Base-by-base conservation (phyloP, 1,140 invertebrate genomes). In the Stegodyphus mimosarum region DNA sequence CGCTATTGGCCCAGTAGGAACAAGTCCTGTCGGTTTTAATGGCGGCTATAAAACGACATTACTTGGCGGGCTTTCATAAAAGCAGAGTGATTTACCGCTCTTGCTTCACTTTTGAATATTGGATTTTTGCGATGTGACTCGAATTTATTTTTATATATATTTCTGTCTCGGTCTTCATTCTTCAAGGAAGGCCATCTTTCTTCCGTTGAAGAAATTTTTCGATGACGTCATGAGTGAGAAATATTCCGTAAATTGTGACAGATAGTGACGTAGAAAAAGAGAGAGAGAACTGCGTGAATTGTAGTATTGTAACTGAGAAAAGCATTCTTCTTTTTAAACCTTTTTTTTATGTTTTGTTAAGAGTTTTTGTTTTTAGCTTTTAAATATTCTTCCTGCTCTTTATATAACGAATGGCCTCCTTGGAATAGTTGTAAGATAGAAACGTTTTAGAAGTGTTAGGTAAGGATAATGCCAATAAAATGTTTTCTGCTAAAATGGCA, bases 61-160 rank as follows among this genome's bases (percentile, higher is more conserved):
- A 86, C 83, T 73, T 78, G 63, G 71, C 78, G 74, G 53, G 67
- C 83, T 71, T 76, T 75, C 81, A 75, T 84, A 75, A 84, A 75
- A 84, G 81, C 72, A 49, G 72, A 84, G 73, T 84, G 81, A 84
- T 84, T 84, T 84, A 84, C 63, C 63, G 81, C 17, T 66, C 17
- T 49, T 70, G 72, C 81, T 70, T 84, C 73, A 84, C 81, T 84
- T 84, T 84, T 84, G 81, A 84, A 84, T 84, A 84, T 84, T 84
- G 81, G 81, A 84, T 84, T 84, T 84, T 84, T 81, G 79, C 79
- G 79, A 81, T 81, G 79, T 73, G 79, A 81, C 79, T 81, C 49
- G 79, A 73, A 53, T 80, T 80, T 81, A 81, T 81, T 81, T 81
- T 64, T 81, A 81, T 73, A 69, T 80, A 80, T 70, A 80, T 80